Evolutionary conservation across 2,888 invertebrate genomes (phyloP).

Genomic region (Eupithecia abbreviata): DNA sequence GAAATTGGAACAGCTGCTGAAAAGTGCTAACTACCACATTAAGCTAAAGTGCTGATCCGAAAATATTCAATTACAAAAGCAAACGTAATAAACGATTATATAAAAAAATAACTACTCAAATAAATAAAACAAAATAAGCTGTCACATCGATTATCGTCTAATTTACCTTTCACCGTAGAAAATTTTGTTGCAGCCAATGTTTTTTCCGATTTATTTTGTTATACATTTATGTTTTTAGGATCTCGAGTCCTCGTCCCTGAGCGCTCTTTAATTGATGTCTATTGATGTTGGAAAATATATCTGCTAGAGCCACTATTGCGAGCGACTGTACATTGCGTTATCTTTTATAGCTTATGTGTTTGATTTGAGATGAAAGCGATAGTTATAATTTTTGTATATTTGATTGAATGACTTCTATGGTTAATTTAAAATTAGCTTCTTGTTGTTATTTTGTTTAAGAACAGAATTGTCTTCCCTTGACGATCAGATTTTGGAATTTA

Average conservation of each 20-base stretch:
- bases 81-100: background rate
- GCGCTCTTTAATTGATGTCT: background rate
- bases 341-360: slow-evolving; percentile 26
- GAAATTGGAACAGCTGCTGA: slow-evolving; percentile 8
- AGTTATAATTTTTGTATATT: slow-evolving; percentile 40
- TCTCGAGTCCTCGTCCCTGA: background rate
- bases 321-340: slow-evolving; percentile 30
- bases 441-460: background rate
- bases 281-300: background rate
- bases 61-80: background rate
- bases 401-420: background rate
- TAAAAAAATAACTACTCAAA: background rate
- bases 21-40: slow-evolving; percentile 22
- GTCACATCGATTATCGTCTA: slow-evolving; percentile 5
- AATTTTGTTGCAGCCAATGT: slow-evolving; percentile 12
- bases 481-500: background rate
- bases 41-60: slow-evolving; percentile 8
- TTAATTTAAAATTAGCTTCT: background rate
- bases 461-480: background rate
- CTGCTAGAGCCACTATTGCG: slow-evolving; percentile 17
- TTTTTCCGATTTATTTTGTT: slow-evolving; percentile 5
- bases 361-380: slow-evolving; percentile 64
- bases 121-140: slow-evolving; percentile 2
- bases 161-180: slow-evolving; percentile 26
- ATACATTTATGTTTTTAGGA: background rate